Conservation (phyloP, 2,888 invertebrate species). For the Caenorhabditis sp. region DNA sequence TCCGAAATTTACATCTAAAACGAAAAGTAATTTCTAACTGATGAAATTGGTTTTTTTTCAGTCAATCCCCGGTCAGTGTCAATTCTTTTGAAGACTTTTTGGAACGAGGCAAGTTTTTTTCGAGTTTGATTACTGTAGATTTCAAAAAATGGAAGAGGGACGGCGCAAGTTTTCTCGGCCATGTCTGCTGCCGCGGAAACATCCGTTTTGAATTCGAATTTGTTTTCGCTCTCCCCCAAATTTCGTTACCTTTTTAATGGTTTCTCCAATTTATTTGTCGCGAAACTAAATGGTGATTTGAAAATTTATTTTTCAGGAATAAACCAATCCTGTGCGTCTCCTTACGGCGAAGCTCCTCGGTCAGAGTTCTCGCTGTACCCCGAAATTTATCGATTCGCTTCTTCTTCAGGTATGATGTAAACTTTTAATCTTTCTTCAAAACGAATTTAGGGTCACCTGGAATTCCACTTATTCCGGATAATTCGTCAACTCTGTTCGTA, state of each 20-base stretch:
- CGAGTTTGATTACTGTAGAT: background rate
- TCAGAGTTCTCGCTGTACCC: background rate
- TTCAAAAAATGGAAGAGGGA: background rate
- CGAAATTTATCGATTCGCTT: background rate
- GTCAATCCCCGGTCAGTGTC: slow-evolving; percentile 21
- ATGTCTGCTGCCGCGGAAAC: background rate
- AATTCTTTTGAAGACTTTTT: slow-evolving; percentile 1
- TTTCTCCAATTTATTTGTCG: too few relatives aligned
- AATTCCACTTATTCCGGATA: slow-evolving; percentile 36
- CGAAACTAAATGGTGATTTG: too few relatives aligned
- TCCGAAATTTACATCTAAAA: too few relatives aligned
- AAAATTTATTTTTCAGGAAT: background rate
- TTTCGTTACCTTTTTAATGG: too few relatives aligned
- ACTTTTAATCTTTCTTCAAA: background rate
- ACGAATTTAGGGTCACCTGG: slow-evolving; percentile 23
- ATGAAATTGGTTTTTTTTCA: slow-evolving; percentile 9
- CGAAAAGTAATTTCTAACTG: too few relatives aligned
- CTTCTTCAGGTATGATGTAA: background rate
- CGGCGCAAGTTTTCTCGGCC: background rate
- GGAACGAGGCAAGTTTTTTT: slow-evolving; percentile 2
- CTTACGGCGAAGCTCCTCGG: background rate
- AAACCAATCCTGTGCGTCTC: background rate
- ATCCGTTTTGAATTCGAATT: background rate
- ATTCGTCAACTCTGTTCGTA: slow-evolving; percentile 12
- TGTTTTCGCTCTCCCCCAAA: background rate